Evolutionary conservation across 2,888 invertebrate genomes (phyloP).

Genomic region (Mesorhabditis sp.): DNA sequence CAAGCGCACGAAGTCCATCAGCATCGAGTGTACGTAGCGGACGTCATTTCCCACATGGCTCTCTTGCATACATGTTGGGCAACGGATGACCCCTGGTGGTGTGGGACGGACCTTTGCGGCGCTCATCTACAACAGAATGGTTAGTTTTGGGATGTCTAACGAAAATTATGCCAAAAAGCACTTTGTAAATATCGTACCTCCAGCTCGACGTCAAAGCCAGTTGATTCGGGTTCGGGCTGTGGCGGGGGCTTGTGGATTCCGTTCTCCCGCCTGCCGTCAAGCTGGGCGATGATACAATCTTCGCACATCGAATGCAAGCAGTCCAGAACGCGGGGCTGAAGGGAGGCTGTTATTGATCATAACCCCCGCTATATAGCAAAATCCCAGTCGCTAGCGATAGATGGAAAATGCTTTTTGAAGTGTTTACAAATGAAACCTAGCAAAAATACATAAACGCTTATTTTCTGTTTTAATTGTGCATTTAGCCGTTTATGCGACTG

Average conservation of each 20-base stretch:
- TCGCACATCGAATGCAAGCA: slow-evolving; percentile 94
- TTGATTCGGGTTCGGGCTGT: slow-evolving; percentile 21
- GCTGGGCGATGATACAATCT: slow-evolving; percentile 69
- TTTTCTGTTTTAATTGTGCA: no score
- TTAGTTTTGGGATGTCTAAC: neutral
- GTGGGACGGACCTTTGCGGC: slow-evolving; percentile 34
- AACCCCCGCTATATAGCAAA: no score
- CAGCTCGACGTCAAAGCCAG: slow-evolving; percentile 25
- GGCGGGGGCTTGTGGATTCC: neutral
- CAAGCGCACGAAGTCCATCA: slow-evolving; percentile 67
- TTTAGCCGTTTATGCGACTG: no score
- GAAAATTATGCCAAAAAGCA: neutral
- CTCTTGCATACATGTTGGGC: slow-evolving; percentile 72
- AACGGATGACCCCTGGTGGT: slow-evolving; percentile 55
- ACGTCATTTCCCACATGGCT: slow-evolving; percentile 55
- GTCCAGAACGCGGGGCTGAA: slow-evolving; percentile 77
- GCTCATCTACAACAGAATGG: neutral
- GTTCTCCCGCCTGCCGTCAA: slow-evolving; percentile 40
- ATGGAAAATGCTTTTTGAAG: neutral
- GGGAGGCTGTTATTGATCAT: neutral
- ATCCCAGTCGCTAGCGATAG: neutral
- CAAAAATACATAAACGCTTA: neutral
- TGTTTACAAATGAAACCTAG: neutral
- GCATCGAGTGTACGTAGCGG: slow-evolving; percentile 70
- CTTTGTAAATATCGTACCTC: slow-evolving; percentile 15